A percentile compares a stretch with the other conserved stretches of the same genome.
phyloP scores from a whole-genome alignment of 2,113 vertebrate species.

The Sinocyclocheilus grahami region DNA sequence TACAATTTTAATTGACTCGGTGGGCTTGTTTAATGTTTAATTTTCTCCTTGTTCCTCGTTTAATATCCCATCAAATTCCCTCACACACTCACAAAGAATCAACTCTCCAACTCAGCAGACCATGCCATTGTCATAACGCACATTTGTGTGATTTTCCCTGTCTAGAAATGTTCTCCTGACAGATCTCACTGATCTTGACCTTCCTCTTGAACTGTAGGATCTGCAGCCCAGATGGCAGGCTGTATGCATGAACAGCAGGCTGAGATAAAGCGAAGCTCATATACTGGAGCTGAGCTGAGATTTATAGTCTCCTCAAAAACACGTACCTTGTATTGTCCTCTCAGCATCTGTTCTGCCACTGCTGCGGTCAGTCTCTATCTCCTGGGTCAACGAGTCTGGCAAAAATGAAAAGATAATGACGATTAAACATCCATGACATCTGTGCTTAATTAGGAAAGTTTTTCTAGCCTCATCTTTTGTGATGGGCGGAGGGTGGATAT shows the following conservation, averaged over 20 bases:
- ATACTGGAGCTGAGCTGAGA: constrained; percentile 78
- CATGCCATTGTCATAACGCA: not conserved
- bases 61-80: constrained; percentile 17
- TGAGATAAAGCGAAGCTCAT: constrained; percentile 92
- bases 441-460: constrained; percentile 67
- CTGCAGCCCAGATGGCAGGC: constrained; percentile 97
- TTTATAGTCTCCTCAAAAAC: constrained; percentile 97
- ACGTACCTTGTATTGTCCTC: constrained; percentile 99
- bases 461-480: constrained; percentile 66
- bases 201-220: constrained; percentile 88
- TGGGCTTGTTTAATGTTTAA: constrained; percentile 26
- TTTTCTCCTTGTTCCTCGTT: too few species aligned
- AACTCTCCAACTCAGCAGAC: not conserved
- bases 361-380: constrained; percentile 99
- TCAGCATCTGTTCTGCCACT: constrained; percentile 99
- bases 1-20: not conserved
- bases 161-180: constrained; percentile 45
- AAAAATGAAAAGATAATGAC: constrained; percentile 87
- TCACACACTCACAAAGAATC: not conserved
- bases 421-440: constrained; percentile 78
- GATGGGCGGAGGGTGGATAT: constrained; percentile 61
- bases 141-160: constrained; percentile 22
- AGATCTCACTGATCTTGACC: constrained; percentile 85
- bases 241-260: constrained; percentile 96
- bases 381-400: constrained; percentile 99